These are phyloP conservation scores for Anoplius nigerrimus DNA, from an alignment of 2,888 invertebrate species.

Conservation along the genomic window DNA sequence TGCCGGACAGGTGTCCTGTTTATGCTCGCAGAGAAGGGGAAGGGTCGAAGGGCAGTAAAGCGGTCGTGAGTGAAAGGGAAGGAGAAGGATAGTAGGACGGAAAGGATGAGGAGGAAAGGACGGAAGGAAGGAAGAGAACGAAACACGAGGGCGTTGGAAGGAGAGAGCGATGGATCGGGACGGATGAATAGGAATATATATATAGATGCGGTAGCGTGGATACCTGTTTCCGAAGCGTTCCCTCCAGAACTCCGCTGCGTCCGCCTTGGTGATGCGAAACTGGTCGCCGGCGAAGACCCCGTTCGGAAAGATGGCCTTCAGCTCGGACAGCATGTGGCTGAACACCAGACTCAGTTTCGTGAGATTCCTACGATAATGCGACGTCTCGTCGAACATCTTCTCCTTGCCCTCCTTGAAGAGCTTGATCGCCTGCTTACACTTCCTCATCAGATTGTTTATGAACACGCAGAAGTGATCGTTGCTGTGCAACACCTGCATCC, in stretches of 20 bases:
- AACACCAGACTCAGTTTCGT: slow-evolving; percentile 99
- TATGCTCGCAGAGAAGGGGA: slow-evolving; percentile 10
- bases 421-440: slow-evolving; percentile 99
- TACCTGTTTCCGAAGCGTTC: slow-evolving; percentile 97
- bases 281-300: slow-evolving; percentile 97
- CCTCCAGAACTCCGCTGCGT: slow-evolving; percentile 99
- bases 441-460: slow-evolving; percentile 97
- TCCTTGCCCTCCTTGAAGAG: slow-evolving; percentile 99
- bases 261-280: slow-evolving; percentile 98
- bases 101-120: slow-evolving; percentile 9
- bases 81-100: background rate
- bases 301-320: slow-evolving; percentile 98
- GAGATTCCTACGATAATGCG: slow-evolving; percentile 94
- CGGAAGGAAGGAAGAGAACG: background rate
- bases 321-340: slow-evolving; percentile 99
- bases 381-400: slow-evolving; percentile 98
- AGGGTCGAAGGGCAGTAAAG: slow-evolving; percentile 11
- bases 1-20: slow-evolving; percentile 39
- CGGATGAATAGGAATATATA: background rate
- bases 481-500: slow-evolving; percentile 92
- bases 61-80: background rate
- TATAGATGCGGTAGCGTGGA: background rate
- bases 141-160: no score
- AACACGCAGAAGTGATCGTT: slow-evolving; percentile 99
- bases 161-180: background rate